Percentiles rank a stretch among this genome's conserved stretches.
phyloP scores from a whole-genome alignment of 2,888 invertebrate genomes.

The Polydesmus complanatus region DNA sequence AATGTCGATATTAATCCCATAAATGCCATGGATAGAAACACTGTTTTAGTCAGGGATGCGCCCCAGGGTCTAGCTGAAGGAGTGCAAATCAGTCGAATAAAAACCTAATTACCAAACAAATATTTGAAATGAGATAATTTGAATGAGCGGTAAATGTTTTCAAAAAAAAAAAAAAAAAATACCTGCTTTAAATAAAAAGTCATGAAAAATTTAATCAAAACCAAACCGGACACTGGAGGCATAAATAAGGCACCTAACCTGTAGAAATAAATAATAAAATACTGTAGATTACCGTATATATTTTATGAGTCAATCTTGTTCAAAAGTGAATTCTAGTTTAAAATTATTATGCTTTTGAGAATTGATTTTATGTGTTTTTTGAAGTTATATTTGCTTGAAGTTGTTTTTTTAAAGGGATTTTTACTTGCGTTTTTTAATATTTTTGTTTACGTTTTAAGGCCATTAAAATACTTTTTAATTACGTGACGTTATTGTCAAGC shows the following conservation, averaged over 20 bases:
- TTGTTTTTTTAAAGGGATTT: no score
- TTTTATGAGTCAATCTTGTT: no score
- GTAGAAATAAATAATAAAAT: background rate
- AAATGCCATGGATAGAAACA: constrained; percentile 39
- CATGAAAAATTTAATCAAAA: constrained; percentile 52
- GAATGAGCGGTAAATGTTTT: background rate
- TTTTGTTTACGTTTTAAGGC: no score
- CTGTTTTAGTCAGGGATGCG: constrained; percentile 60
- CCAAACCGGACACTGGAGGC: constrained; percentile 49
- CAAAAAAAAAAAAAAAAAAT: constrained; percentile 6
- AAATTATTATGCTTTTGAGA: no score
- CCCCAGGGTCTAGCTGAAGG: constrained; percentile 52
- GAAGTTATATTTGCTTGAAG: no score
- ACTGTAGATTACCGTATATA: no score
- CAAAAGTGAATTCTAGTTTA: no score
- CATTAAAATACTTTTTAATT: no score
- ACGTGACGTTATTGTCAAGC: no score
- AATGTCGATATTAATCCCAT: constrained; percentile 28
- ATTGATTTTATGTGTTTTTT: no score
- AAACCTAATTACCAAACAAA: constrained; percentile 30
- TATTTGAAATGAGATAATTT: constrained; percentile 24
- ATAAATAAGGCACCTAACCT: constrained; percentile 53
- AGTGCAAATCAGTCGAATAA: constrained; percentile 48
- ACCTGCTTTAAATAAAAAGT: constrained; percentile 56
- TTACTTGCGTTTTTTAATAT: no score